These are phyloP conservation scores for Turnix velox DNA, from an alignment of 2,113 vertebrate species.

Conservation along the genomic window DNA sequence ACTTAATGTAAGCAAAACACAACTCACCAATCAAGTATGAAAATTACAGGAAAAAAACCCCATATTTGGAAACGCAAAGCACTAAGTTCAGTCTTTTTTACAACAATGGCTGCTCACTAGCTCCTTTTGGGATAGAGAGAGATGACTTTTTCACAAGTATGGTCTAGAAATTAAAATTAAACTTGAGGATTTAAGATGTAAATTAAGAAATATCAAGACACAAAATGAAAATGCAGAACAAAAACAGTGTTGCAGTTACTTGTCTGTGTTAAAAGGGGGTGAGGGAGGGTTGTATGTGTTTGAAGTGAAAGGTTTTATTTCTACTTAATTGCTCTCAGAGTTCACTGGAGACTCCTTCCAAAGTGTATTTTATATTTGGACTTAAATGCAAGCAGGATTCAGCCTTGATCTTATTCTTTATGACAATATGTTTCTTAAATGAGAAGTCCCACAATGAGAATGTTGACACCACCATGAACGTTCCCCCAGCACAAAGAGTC, in stretches of 20 bases:
- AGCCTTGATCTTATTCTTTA: constrained; percentile 31
- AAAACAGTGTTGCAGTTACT: not conserved
- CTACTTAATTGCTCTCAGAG: constrained; percentile 33
- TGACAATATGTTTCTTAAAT: not conserved
- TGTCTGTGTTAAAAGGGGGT: not conserved
- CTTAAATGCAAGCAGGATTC: constrained; percentile 20
- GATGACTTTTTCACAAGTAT: constrained; percentile 17
- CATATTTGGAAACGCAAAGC: not conserved
- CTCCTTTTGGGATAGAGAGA: constrained; percentile 16
- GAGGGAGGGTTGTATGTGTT: not conserved
- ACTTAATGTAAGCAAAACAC: not conserved
- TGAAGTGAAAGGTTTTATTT: constrained; percentile 52
- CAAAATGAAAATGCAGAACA: constrained; percentile 4
- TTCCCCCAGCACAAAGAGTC: not conserved
- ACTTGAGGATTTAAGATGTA: constrained; percentile 4
- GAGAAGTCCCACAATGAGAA: constrained; percentile 28
- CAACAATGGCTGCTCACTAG: not conserved
- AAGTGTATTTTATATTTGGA: constrained; percentile 20
- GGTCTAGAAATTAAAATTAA: constrained; percentile 11
- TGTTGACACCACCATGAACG: not conserved
- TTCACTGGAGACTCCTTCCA: constrained; percentile 13
- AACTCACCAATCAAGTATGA: constrained; percentile 3
- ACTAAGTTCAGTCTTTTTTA: constrained; percentile 1
- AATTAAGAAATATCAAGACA: constrained; percentile 38
- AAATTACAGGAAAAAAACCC: not conserved